These are phyloP conservation scores for Lanius ludovicianus DNA, from an alignment of 2,113 vertebrate genomes.

Conservation along the genomic window DNA sequence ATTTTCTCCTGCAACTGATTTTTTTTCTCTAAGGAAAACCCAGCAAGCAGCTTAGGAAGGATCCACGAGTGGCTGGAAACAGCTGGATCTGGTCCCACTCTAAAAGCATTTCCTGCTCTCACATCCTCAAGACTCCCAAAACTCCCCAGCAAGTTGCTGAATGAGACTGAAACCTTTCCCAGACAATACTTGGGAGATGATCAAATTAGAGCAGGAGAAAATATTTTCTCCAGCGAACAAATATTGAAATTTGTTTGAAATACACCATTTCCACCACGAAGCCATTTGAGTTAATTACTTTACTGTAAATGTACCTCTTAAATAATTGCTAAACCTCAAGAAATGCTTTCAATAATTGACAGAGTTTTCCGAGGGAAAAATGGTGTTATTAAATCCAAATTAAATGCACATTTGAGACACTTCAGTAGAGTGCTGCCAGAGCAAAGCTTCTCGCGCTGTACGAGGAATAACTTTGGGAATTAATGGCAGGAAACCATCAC, in stretches of 20 bases:
- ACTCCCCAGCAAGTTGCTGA: neutral
- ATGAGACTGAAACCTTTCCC: slow-evolving; percentile 7
- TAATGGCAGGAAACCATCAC: neutral
- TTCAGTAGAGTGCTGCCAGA: slow-evolving; percentile 67
- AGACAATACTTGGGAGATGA: slow-evolving; percentile 35
- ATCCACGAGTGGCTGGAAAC: neutral
- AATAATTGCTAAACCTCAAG: slow-evolving; percentile 81
- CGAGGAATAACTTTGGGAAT: slow-evolving; percentile 51
- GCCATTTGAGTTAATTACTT: slow-evolving; percentile 74
- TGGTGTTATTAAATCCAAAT: slow-evolving; percentile 79
- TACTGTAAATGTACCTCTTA: slow-evolving; percentile 75
- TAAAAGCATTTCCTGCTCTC: neutral
- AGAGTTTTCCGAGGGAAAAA: slow-evolving; percentile 75
- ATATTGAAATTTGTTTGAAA: slow-evolving; percentile 75
- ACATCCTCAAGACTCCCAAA: neutral
- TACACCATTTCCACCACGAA: slow-evolving; percentile 53
- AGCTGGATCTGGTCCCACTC: neutral
- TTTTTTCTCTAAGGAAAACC: neutral
- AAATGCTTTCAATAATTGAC: slow-evolving; percentile 80
- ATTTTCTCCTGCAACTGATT: neutral
- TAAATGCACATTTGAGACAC: slow-evolving; percentile 75
- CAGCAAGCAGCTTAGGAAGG: neutral
- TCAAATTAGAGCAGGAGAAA: slow-evolving; percentile 31
- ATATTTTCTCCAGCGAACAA: slow-evolving; percentile 58
- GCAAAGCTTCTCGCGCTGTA: neutral